Conservation (phyloP, 2,888 invertebrate species). For the Esperia sulphurella region DNA sequence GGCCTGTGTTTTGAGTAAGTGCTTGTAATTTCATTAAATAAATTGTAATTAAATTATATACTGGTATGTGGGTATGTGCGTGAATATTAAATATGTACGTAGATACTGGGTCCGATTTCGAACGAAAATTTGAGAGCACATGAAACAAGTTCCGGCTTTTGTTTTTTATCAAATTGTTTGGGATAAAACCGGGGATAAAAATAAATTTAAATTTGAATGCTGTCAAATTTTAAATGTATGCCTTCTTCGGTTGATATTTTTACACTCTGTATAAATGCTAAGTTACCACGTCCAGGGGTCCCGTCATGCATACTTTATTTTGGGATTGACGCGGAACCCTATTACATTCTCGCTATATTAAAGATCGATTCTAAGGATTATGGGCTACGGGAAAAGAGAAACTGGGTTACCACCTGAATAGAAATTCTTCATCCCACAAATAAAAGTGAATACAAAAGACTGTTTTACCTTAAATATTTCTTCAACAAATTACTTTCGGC, state of each 20-base stretch:
- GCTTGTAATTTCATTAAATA: too few species aligned
- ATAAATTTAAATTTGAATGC: too few species aligned
- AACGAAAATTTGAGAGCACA: too few species aligned
- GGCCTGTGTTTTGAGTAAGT: too few species aligned
- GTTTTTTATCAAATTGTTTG: too few species aligned
- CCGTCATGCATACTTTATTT: constrained; percentile 24
- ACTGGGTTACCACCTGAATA: not conserved
- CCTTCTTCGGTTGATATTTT: not conserved
- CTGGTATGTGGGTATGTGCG: too few species aligned
- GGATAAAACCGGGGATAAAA: too few species aligned
- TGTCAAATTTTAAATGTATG: too few species aligned
- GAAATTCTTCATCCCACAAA: not conserved
- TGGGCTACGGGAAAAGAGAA: not conserved
- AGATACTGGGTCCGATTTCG: too few species aligned
- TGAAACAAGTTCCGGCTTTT: too few species aligned
- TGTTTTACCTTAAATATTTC: constrained; percentile 3
- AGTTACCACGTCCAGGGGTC: constrained; percentile 13
- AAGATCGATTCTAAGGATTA: constrained; percentile 8
- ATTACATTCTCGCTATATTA: constrained; percentile 13
- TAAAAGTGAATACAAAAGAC: constrained; percentile 7
- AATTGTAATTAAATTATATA: too few species aligned
- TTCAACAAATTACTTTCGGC: constrained; percentile 7
- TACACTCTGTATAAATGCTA: constrained; percentile 12
- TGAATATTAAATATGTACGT: too few species aligned
- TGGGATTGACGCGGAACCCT: constrained; percentile 19